These are phyloP conservation scores for Acanthopagrus latus DNA, from an alignment of 2,797 vertebrate species.

Conservation along the genomic window DNA sequence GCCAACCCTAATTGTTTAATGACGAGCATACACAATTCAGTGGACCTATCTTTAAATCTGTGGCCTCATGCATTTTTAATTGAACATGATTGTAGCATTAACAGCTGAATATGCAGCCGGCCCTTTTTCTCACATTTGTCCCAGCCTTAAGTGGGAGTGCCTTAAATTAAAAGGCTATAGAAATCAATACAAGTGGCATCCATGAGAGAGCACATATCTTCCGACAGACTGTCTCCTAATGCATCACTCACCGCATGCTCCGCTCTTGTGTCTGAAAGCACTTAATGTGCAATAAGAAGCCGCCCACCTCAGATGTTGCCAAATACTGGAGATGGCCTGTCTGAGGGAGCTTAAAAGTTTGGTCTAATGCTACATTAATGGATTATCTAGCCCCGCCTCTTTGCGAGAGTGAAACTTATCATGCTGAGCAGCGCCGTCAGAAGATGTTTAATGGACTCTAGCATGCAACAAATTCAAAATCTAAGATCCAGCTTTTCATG, in stretches of 20 bases:
- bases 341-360: slow-evolving; percentile 79
- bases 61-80: slow-evolving; percentile 93
- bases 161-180: slow-evolving; percentile 86
- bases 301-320: slow-evolving; percentile 69
- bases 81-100: slow-evolving; percentile 91
- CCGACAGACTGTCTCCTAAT: slow-evolving; percentile 72
- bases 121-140: slow-evolving; percentile 74
- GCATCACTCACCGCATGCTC: slow-evolving; percentile 74
- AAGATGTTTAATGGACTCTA: slow-evolving; percentile 75
- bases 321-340: slow-evolving; percentile 68
- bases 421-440: slow-evolving; percentile 69
- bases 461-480: slow-evolving; percentile 70
- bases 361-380: slow-evolving; percentile 71
- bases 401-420: slow-evolving; percentile 70
- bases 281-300: slow-evolving; percentile 79
- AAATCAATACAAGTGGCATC: slow-evolving; percentile 84
- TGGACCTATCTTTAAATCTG: slow-evolving; percentile 84
- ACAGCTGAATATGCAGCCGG: slow-evolving; percentile 82
- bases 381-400: slow-evolving; percentile 58
- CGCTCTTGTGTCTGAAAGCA: slow-evolving; percentile 76
- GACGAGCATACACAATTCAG: slow-evolving; percentile 86
- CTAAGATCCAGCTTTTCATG: slow-evolving; percentile 66
- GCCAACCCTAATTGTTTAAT: slow-evolving; percentile 92
- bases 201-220: slow-evolving; percentile 73
- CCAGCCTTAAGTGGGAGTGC: slow-evolving; percentile 83